Evolutionary conservation across 2,797 vertebrate genomes (phyloP), one percentile per base, ranked within the genome.

Genomic region (Sebastolobus altivelis): DNA sequence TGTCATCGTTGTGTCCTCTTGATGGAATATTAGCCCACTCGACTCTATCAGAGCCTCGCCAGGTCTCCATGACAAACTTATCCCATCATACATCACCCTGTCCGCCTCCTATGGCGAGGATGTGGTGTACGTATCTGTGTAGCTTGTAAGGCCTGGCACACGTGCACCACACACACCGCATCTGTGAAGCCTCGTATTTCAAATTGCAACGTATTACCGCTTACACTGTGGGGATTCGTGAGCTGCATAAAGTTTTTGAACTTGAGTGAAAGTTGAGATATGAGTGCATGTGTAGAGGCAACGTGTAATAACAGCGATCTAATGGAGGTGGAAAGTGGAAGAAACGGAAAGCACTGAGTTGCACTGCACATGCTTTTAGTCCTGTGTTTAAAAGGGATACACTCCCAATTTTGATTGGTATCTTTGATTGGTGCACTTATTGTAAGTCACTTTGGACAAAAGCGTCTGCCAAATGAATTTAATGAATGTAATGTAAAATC

Each of bases 121-220:
- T 55, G 46, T 38, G 59, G 70, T 33, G 65, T 61, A 37, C 4
- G 27, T 37, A 54, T 77, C 46, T 55, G 71, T 83, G 70, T 80
- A 78, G 75, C 74, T 55, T 58, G 79, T 65, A 74, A 72, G 77
- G 86, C 71, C 77, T 72, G 77, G 66, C 84, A 83, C 88, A 90
- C 85, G 66, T 74, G 81, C 87, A 82, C 80, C 65, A 84, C 80
- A 46, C 43, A 46, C 43, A 38, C 71, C 59, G 49, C 73, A 81
- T 63, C 66, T 38, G 66, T 25, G 29, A 77, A 87, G 89, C 83
- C 69, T 92, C 80, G 81, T 86, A 82, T 91, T 89, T 92, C 87
- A 90, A 81, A 89, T 35, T 80, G 87, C 74, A 72, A 40, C 56
- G 66, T 81, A 91, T 91, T 84, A 88, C 81, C 86, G 87, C 79